Evolutionary conservation across 2,888 invertebrate species (phyloP).

Genomic region (Agriopis leucophaearia): DNA sequence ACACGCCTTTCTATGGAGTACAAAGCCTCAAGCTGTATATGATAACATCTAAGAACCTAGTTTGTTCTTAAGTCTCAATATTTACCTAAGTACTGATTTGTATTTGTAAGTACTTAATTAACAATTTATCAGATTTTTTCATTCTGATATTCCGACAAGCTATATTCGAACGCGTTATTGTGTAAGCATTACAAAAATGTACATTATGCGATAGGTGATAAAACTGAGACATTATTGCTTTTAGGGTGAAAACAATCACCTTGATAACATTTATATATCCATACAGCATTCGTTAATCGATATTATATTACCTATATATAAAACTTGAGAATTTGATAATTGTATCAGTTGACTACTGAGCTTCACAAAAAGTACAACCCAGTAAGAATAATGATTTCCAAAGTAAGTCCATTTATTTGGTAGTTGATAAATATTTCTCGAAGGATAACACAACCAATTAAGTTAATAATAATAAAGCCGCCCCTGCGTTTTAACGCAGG

Average conservation of each 20-base stretch:
- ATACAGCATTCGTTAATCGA: slow-evolving; percentile 36
- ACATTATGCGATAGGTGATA: slow-evolving; percentile 38
- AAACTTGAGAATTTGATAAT: slow-evolving; percentile 44
- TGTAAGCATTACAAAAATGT: slow-evolving; percentile 18
- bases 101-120: neutral
- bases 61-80: neutral
- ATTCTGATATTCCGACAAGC: neutral
- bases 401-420: slow-evolving; percentile 45
- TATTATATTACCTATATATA: slow-evolving; percentile 58
- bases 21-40: no score
- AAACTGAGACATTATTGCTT: slow-evolving; percentile 42
- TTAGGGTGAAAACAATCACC: slow-evolving; percentile 53
- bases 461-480: no score
- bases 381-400: slow-evolving; percentile 51
- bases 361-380: slow-evolving; percentile 31
- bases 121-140: slow-evolving; percentile 7
- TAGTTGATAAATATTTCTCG: neutral
- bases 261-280: slow-evolving; percentile 38
- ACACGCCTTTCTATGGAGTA: no score
- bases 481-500: no score
- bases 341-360: slow-evolving; percentile 52
- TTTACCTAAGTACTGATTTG: no score
- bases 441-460: neutral
- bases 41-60: no score
- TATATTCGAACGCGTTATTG: slow-evolving; percentile 1